phyloP scores from a whole-genome alignment of 2,888 invertebrate species.

The Acanthosepion esculentum region DNA sequence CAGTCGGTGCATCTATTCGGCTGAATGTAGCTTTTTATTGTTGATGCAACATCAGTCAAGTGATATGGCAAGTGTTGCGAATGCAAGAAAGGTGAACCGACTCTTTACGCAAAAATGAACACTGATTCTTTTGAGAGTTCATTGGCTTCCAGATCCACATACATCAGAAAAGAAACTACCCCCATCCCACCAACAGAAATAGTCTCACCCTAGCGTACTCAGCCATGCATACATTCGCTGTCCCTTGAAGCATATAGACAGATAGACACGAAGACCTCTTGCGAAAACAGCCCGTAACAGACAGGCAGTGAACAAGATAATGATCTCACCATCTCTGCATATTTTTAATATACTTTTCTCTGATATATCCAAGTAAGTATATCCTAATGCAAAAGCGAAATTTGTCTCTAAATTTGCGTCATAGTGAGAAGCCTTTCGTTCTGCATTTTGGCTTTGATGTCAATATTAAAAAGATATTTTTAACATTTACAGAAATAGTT shows the following conservation, averaged over 20 bases:
- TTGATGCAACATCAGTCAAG: neutral
- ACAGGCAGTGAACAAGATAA: neutral
- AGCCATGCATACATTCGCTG: neutral
- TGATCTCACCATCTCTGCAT: neutral
- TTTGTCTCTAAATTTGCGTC: neutral
- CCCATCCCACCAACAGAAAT: neutral
- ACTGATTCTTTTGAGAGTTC: neutral
- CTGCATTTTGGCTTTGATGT: no score
- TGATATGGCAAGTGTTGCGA: neutral
- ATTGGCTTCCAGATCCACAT: neutral
- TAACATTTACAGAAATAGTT: neutral
- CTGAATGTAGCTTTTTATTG: neutral
- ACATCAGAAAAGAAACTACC: neutral
- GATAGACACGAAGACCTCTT: neutral
- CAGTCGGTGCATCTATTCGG: no score
- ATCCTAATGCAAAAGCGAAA: neutral
- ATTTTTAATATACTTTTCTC: neutral
- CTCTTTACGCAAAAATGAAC: neutral
- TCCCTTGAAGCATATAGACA: neutral
- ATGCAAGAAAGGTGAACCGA: neutral
- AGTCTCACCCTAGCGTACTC: neutral
- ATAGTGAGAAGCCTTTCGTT: no score
- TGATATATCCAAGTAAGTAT: neutral
- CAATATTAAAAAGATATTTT: neutral
- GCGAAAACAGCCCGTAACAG: no score